phyloP scores from a whole-genome alignment of 2,888 invertebrate species.

The Leucophenga maculata region DNA sequence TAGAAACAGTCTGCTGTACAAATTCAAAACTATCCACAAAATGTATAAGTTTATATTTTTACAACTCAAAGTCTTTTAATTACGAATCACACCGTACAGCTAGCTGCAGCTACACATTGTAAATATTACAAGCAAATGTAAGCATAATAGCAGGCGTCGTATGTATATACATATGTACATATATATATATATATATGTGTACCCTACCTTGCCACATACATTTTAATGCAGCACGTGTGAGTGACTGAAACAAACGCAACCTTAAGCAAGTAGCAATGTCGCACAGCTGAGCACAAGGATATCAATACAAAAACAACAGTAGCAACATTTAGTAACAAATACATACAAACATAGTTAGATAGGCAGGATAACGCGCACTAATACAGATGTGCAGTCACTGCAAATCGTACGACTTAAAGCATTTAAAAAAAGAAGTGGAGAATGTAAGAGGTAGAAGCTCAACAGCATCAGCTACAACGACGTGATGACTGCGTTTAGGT shows the following conservation, averaged over 20 bases:
- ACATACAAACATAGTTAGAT: not conserved
- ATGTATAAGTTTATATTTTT: no score
- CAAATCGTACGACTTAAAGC: not conserved
- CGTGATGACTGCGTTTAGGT: not conserved
- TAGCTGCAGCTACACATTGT: no score
- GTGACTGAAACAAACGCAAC: slow-evolving; percentile 9
- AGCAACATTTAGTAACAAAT: not conserved
- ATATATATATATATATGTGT: no score
- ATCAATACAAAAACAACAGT: slow-evolving; percentile 19
- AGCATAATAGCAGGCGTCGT: slow-evolving; percentile 6
- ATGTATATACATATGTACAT: no score
- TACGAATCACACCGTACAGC: no score
- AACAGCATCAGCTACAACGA: slow-evolving; percentile 2
- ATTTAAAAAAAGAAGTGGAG: not conserved
- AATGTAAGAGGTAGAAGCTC: not conserved
- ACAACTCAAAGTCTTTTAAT: no score
- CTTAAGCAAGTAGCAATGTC: slow-evolving; percentile 32
- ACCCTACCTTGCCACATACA: no score
- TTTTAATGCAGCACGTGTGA: not conserved
- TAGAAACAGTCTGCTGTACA: no score
- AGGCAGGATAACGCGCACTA: not conserved
- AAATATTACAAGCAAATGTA: not conserved
- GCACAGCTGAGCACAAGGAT: slow-evolving; percentile 34
- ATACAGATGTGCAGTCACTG: no score
- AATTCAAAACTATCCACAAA: no score